phyloP scores from a whole-genome alignment of 2,888 invertebrate species.

The Pimpla rufipes region DNA sequence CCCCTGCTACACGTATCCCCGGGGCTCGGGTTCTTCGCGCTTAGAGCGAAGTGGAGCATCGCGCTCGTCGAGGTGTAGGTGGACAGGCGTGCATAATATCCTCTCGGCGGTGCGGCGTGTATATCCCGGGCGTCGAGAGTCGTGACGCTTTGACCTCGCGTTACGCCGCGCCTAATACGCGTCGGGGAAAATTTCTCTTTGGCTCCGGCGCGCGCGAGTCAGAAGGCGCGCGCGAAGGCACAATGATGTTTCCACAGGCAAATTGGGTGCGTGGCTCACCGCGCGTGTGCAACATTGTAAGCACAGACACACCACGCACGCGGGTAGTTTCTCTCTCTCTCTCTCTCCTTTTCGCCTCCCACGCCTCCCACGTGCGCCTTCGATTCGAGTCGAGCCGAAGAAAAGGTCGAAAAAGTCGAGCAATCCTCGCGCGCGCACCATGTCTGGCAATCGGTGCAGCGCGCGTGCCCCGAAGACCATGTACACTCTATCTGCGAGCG shows the following conservation, averaged over 20 bases:
- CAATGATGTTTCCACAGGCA: conserved; percentile 30
- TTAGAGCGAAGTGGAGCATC: conserved; percentile 67
- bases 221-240: conserved; percentile 62
- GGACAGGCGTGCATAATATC: conserved; percentile 77
- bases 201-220: conserved; percentile 33
- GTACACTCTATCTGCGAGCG: conserved; percentile 80
- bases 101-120: conserved; percentile 46
- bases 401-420: conserved; percentile 78
- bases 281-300: conserved; percentile 41
- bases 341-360: conserved; percentile 79
- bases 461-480: conserved; percentile 74
- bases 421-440: conserved; percentile 75
- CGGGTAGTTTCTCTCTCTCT: conserved; percentile 56
- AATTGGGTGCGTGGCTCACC: conserved; percentile 53
- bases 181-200: conserved; percentile 60
- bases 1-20: conserved; percentile 58
- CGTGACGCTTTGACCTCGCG: conserved; percentile 50
- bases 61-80: conserved; percentile 76
- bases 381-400: conserved; percentile 52
- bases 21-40: conserved; percentile 25
- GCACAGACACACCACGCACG: conserved; percentile 46
- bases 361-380: conserved; percentile 73
- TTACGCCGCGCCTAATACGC: conserved; percentile 63
- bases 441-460: conserved; percentile 67
- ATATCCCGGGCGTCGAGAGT: conserved; percentile 45